phyloP scores from a whole-genome alignment of 2,797 vertebrate species.

The Siniperca obscura region DNA sequence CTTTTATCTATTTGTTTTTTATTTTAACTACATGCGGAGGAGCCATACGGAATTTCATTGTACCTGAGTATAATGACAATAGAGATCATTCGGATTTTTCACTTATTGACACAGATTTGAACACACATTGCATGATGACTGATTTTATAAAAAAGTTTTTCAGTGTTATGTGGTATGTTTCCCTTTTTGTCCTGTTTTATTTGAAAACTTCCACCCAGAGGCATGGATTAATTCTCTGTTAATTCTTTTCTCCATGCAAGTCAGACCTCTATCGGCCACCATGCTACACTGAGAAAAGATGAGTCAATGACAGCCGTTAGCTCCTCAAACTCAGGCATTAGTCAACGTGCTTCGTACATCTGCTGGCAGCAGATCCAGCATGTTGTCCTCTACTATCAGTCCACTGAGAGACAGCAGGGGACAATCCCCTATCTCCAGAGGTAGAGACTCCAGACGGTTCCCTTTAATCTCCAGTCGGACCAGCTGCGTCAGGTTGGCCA shows the following conservation, averaged over 20 bases:
- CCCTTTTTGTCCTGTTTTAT: slow-evolving; percentile 12
- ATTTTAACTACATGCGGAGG: no score
- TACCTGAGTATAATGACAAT: no score
- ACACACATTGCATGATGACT: not conserved
- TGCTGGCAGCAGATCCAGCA: slow-evolving; percentile 86
- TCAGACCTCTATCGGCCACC: not conserved
- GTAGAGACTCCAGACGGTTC: slow-evolving; percentile 88
- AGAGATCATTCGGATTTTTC: not conserved
- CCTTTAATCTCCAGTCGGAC: slow-evolving; percentile 89
- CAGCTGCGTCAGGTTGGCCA: slow-evolving; percentile 84
- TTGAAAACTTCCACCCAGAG: not conserved
- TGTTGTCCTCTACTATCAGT: slow-evolving; percentile 84
- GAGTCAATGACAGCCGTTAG: not conserved
- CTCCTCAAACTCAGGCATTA: slow-evolving; percentile 70
- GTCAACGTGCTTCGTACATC: slow-evolving; percentile 83
- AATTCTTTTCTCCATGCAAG: not conserved
- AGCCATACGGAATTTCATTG: no score
- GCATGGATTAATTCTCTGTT: not conserved
- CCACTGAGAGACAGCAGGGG: slow-evolving; percentile 79
- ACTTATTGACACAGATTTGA: slow-evolving; percentile 1
- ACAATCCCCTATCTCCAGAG: slow-evolving; percentile 86
- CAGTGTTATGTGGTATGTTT: slow-evolving; percentile 1
- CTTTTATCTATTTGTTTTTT: no score
- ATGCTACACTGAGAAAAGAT: not conserved
- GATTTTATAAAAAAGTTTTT: not conserved